A percentile compares a stretch with the other conserved stretches of the same genome.
phyloP scores from a whole-genome alignment of 2,113 vertebrate genomes.

The Tenrec ecaudatus region DNA sequence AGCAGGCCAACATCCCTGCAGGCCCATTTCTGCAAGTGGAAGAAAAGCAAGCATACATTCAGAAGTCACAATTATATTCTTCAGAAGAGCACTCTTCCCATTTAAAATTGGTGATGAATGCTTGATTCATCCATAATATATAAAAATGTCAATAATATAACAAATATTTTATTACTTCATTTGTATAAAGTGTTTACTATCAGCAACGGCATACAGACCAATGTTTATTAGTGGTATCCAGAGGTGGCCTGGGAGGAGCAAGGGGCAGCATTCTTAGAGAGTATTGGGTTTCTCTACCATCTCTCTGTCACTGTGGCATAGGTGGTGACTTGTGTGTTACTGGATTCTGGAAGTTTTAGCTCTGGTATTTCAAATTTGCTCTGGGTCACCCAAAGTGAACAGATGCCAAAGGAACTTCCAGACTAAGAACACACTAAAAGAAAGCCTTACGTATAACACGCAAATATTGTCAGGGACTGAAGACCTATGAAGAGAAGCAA shows the following conservation, averaged over 20 bases:
- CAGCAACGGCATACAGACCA: background rate
- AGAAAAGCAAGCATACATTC: background rate
- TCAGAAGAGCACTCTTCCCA: background rate
- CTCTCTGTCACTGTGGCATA: too few species aligned
- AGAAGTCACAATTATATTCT: background rate
- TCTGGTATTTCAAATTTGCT: too few species aligned
- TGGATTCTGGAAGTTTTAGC: too few species aligned
- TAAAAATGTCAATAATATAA: background rate
- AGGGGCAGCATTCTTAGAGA: background rate
- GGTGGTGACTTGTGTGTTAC: too few species aligned
- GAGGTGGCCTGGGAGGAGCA: background rate
- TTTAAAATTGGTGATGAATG: background rate
- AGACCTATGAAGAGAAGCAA: too few species aligned
- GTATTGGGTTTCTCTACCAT: too few species aligned
- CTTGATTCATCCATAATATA: background rate
- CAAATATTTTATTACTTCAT: background rate
- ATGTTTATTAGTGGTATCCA: background rate
- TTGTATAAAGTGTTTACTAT: background rate
- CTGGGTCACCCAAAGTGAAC: too few species aligned
- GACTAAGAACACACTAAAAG: too few species aligned
- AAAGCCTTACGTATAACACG: too few species aligned
- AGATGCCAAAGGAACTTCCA: too few species aligned
- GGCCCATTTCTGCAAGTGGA: background rate
- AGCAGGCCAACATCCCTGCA: too few species aligned
- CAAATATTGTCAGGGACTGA: too few species aligned